Conservation (phyloP, 2,113 vertebrate species). For the Rhinogobius similis region DNA sequence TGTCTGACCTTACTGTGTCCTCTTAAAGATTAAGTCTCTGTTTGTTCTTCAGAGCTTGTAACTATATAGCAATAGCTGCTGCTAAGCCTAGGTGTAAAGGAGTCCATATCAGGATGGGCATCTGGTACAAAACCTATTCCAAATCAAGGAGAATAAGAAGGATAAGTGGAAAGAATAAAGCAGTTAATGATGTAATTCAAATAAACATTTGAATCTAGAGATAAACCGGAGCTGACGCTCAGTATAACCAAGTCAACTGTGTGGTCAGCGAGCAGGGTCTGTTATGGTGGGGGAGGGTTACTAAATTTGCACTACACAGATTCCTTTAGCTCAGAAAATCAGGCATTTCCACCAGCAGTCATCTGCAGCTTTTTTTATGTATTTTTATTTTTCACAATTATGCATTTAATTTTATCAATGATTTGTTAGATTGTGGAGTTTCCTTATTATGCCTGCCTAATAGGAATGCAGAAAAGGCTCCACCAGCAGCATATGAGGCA, state of each 20-base stretch:
- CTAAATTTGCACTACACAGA: constrained; percentile 9
- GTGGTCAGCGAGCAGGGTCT: background rate
- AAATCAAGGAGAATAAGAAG: background rate
- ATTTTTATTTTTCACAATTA: background rate
- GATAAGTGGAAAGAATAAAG: background rate
- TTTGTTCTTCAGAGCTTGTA: background rate
- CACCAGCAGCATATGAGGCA: background rate
- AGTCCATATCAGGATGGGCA: background rate
- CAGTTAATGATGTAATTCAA: background rate
- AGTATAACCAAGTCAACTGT: background rate
- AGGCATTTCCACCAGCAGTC: constrained; percentile 17
- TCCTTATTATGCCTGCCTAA: background rate
- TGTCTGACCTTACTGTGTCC: background rate
- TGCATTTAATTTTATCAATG: background rate
- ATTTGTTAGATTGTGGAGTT: background rate
- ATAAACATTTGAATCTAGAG: background rate
- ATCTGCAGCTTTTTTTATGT: background rate
- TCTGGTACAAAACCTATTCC: background rate
- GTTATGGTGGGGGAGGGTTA: constrained; percentile 31
- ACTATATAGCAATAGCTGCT: background rate
- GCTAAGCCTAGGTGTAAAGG: background rate
- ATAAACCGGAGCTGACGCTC: background rate
- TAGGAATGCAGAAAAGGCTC: background rate
- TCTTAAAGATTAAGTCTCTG: background rate
- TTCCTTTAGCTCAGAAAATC: constrained; percentile 26